Conservation (phyloP, 2,113 vertebrate genomes). For the Apaloderma vittatum region DNA sequence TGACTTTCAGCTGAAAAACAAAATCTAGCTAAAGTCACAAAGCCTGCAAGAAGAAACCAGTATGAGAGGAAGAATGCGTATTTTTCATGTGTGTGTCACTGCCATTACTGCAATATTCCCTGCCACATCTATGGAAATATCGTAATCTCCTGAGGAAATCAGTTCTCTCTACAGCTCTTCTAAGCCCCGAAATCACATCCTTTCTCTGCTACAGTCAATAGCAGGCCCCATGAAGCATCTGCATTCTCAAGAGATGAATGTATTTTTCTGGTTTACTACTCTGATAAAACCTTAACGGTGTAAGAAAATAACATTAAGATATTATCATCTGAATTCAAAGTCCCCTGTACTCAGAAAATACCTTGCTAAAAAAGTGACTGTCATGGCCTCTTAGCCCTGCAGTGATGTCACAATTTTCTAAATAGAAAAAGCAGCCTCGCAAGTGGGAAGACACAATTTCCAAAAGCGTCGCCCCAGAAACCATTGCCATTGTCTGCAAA, state of each 20-base stretch:
- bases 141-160: slow-evolving; percentile 30
- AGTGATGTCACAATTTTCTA: background rate
- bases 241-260: background rate
- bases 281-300: background rate
- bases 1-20: background rate
- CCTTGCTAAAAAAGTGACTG: background rate
- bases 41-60: background rate
- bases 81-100: background rate
- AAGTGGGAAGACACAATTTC: background rate
- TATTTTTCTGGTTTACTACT: background rate
- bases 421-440: background rate
- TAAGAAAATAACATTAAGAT: background rate
- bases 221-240: background rate
- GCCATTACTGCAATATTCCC: background rate
- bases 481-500: background rate
- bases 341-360: background rate
- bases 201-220: slow-evolving; percentile 16
- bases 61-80: background rate
- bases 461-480: background rate
- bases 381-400: background rate
- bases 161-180: slow-evolving; percentile 8
- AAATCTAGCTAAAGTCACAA: slow-evolving; percentile 10
- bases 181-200: slow-evolving; percentile 27
- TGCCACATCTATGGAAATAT: slow-evolving; percentile 3
- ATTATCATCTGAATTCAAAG: background rate